phyloP scores from a whole-genome alignment of 2,888 invertebrate species.

The Conus canariensis region DNA sequence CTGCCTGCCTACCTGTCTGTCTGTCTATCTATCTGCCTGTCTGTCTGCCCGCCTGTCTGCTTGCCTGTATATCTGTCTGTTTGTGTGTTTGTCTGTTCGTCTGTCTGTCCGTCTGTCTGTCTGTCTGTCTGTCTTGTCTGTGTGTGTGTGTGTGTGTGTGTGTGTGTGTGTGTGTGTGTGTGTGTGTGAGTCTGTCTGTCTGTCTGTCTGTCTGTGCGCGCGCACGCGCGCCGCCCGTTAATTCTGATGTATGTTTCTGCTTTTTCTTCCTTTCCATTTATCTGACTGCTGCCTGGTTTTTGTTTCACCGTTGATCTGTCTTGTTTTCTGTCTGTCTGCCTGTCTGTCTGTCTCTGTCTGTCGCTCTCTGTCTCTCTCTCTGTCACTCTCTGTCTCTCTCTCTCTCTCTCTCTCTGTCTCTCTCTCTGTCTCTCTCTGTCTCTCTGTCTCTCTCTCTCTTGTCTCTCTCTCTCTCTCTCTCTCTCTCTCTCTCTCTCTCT shows the following conservation, averaged over 20 bases:
- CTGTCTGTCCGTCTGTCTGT: not conserved
- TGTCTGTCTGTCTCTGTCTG: not conserved
- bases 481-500: no score
- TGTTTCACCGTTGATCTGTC: no score
- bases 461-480: no score
- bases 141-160: not conserved
- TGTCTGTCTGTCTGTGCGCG: no score
- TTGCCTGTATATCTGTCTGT: not conserved
- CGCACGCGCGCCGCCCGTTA: no score
- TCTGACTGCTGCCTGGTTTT: no score
- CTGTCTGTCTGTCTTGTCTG: no score
- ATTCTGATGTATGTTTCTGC: no score
- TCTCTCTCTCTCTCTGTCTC: no score
- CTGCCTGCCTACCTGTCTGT: not conserved
- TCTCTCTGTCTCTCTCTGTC: no score
- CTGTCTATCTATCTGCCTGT: not conserved
- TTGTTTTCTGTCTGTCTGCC: not conserved
- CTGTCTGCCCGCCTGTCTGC: not conserved
- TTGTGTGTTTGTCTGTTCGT: not conserved
- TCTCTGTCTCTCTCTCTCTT: no score
- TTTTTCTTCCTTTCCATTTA: no score
- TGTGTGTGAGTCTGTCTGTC: not conserved
- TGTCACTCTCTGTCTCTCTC: not conserved
- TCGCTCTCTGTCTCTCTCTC: conserved; percentile 6
- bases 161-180: not conserved